A percentile compares a stretch with the other conserved stretches of the same genome.
phyloP scores from a whole-genome alignment of 2,888 invertebrate genomes.

The Capitulum mitella region DNA sequence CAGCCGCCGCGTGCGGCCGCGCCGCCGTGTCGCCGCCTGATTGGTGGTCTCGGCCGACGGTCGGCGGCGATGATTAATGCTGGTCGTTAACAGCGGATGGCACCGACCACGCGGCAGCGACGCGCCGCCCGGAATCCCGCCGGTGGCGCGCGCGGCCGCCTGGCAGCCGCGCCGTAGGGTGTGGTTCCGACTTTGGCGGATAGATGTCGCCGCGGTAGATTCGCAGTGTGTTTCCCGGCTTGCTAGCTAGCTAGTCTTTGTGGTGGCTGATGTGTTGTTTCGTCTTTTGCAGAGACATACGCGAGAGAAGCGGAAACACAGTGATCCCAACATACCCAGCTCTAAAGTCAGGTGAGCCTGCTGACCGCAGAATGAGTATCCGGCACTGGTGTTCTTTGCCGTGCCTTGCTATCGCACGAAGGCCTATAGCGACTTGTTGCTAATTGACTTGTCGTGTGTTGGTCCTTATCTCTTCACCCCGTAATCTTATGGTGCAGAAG shows the following conservation, averaged over 20 bases:
- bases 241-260: not conserved
- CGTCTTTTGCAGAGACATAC: slow-evolving; percentile 54
- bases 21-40: not conserved
- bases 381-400: too few relatives aligned
- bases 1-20: too few relatives aligned
- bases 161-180: not conserved
- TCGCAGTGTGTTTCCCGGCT: not conserved
- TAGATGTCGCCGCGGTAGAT: not conserved
- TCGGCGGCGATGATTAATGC: not conserved
- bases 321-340: slow-evolving; percentile 65
- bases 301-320: slow-evolving; percentile 65
- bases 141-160: not conserved
- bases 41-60: not conserved
- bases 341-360: slow-evolving; percentile 42
- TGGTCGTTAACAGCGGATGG: not conserved
- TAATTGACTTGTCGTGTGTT: too few relatives aligned
- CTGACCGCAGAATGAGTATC: too few relatives aligned
- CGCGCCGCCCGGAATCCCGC: not conserved
- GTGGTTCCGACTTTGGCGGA: not conserved
- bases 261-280: not conserved
- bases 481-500: too few relatives aligned
- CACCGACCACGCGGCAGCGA: not conserved
- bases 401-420: too few relatives aligned
- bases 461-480: too few relatives aligned
- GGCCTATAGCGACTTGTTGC: too few relatives aligned